These are phyloP conservation scores for Carapus acus DNA, from an alignment of 2,797 vertebrate species.

Conservation along the genomic window DNA sequence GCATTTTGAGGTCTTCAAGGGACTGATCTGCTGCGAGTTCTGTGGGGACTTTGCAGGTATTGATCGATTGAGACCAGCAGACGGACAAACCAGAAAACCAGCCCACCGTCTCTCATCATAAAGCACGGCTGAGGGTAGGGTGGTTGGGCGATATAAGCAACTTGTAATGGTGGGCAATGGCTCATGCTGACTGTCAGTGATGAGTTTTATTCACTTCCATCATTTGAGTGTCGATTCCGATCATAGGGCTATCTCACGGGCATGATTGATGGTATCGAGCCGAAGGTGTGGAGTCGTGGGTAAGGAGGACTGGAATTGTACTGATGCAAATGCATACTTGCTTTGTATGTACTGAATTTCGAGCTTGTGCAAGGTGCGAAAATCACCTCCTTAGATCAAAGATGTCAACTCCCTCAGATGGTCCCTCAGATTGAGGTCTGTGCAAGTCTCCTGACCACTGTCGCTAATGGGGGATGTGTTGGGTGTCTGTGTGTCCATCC, in stretches of 20 bases:
- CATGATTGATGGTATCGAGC: constrained; percentile 84
- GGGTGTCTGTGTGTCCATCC: too few relatives aligned
- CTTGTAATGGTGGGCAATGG: constrained; percentile 86
- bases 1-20: too few relatives aligned
- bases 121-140: constrained; percentile 59
- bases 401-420: too few relatives aligned
- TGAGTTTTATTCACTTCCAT: constrained; percentile 99
- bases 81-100: constrained; percentile 78
- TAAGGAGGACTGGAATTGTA: constrained; percentile 23
- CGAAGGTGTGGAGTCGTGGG: constrained; percentile 20
- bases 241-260: constrained; percentile 92
- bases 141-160: constrained; percentile 75
- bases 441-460: too few relatives aligned
- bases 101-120: constrained; percentile 64
- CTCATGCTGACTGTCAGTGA: constrained; percentile 88
- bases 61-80: constrained; percentile 87
- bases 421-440: too few relatives aligned
- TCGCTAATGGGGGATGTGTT: too few relatives aligned
- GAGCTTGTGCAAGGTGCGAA: too few relatives aligned
- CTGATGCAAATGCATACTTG: neutral
- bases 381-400: too few relatives aligned
- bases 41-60: constrained; percentile 36
- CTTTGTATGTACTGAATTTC: too few relatives aligned
- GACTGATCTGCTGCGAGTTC: too few relatives aligned
- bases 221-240: constrained; percentile 99